Base-by-base conservation (phyloP, 2,888 invertebrate genomes). In the Trachelus troglodyta region DNA sequence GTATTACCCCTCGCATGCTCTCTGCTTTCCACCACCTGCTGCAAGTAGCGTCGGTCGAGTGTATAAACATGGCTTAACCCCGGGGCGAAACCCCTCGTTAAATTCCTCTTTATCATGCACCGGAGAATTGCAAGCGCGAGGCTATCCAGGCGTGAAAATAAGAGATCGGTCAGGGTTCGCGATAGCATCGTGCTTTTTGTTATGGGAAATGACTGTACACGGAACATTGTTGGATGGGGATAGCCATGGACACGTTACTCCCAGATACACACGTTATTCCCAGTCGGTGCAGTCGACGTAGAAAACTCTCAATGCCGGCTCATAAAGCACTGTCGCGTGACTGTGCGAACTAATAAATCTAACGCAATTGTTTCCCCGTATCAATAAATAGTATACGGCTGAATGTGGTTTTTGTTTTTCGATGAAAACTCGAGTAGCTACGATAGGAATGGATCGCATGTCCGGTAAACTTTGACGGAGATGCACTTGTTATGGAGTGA, bases 41-140 rank as follows among this genome's bases (percentile, higher is more conserved):
- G 31, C 31, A 71, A 33, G 81, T 84, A 84, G 81, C 80, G 83
- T 37, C 80, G 40, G 23, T 23, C 40, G 23, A 23, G 80, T 79
- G 84, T 81, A 83, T 82, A 83, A 83, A 83, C 81, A 80, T 84
- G 84, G 85, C 83, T 87, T 82, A 82, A 84, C 85, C 85, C 85
- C 81, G 23, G 40, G 83, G 86, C 84, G 83, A 85, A 81, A 81
- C 85, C 84, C 83, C 85, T 89, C 88, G 85, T 89, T 90, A 89
- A 89, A 89, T 89, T 86, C 85, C 82, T 85, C 81, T 87, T 89
- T 89, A 87, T 88, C 87, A 84, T 83, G 79, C 82, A 12, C 12
- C 75, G 69, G 40, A 74, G 77, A 40, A 40, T 77, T 40, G 69
- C 77, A 75, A 77, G 75, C 74, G 69, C 77, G 77, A 75, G 79